Evolutionary conservation across 2,113 vertebrate genomes (phyloP).

Genomic region (Motacilla tschutschensis): DNA sequence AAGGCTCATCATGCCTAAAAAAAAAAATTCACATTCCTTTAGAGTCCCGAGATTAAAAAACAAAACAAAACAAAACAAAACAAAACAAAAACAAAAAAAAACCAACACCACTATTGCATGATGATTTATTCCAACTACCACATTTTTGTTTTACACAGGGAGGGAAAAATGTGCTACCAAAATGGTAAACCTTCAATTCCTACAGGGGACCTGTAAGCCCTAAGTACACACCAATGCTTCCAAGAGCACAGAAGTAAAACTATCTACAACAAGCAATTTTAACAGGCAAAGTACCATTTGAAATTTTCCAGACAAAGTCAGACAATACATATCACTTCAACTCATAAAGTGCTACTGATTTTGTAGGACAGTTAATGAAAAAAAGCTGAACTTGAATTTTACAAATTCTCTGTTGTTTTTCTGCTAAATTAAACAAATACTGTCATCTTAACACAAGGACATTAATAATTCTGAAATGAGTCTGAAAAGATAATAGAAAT

Average conservation of each 20-base stretch:
- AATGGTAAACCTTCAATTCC: neutral
- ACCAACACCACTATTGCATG: neutral
- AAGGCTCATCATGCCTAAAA: neutral
- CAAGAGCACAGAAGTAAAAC: neutral
- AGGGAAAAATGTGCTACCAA: fast-evolving
- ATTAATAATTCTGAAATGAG: neutral
- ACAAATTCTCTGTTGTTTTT: neutral
- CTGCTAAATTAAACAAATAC: neutral
- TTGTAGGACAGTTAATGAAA: neutral
- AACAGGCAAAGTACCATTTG: neutral
- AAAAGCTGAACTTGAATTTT: neutral
- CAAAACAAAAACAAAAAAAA: too few relatives aligned
- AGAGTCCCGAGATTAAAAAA: neutral
- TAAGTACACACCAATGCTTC: fast-evolving
- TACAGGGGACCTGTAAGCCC: neutral
- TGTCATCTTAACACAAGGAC: neutral
- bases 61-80: too few relatives aligned
- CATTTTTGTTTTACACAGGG: fast-evolving
- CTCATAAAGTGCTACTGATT: neutral
- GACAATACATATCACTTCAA: neutral
- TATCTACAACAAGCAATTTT: neutral
- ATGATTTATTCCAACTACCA: neutral
- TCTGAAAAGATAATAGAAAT: neutral
- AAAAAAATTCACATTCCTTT: neutral
- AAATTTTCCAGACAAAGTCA: neutral